A percentile compares a stretch with the other conserved stretches of the same genome.
Evolutionary conservation across 2,113 vertebrate species (phyloP).

Genomic region (Chunga burmeisteri): DNA sequence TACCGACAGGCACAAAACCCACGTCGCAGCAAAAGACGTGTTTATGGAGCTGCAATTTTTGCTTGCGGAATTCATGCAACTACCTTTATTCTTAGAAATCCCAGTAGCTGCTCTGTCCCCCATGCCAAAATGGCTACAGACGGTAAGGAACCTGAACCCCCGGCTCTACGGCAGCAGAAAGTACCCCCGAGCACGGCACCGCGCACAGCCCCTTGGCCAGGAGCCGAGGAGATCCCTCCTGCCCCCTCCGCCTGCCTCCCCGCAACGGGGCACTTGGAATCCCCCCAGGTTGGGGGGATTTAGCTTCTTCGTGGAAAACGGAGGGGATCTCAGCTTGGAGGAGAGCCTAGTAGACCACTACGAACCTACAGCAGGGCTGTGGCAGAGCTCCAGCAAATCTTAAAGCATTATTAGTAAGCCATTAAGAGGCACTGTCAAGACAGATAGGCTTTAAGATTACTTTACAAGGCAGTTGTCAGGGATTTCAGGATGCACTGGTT

Average conservation of each 20-base stretch:
- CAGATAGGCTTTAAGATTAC: neutral
- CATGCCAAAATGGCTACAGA: neutral
- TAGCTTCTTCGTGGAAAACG: neutral
- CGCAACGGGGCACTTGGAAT: neutral
- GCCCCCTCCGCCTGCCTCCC: neutral
- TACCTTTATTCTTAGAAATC: neutral
- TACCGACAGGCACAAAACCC: neutral
- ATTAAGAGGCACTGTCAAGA: conserved; percentile 19
- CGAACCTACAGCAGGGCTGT: neutral
- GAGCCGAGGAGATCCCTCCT: neutral
- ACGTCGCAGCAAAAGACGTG: accelerated
- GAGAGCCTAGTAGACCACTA: neutral
- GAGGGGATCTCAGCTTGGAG: neutral
- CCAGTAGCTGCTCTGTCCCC: accelerated
- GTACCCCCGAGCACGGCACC: accelerated
- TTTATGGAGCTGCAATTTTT: neutral
- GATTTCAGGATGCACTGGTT: neutral
- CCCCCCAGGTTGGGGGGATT: neutral
- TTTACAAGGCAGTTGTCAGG: conserved; percentile 19
- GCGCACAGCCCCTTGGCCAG: neutral
- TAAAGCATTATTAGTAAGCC: conserved; percentile 6
- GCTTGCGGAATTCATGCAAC: neutral
- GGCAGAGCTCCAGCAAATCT: conserved; percentile 9
- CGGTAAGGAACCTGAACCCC: neutral
- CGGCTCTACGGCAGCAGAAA: accelerated